A percentile compares a stretch with the other conserved stretches of the same genome.
Evolutionary conservation across 35 echinoderm and acorn worm genomes (phyloP).

Genomic region (Nesometra sesokonis): DNA sequence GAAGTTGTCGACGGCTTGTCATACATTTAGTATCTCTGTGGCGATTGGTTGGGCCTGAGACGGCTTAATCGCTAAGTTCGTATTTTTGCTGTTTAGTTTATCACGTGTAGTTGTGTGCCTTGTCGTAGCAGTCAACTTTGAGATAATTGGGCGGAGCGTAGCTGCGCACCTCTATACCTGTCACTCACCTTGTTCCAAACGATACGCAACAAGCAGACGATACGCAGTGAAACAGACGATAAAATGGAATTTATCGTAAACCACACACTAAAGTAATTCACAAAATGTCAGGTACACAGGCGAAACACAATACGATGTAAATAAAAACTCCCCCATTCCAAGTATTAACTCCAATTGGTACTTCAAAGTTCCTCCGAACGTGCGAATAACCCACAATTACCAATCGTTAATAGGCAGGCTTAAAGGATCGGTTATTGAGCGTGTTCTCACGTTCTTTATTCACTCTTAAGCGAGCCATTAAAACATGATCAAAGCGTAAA

Average conservation of each 20-base stretch:
- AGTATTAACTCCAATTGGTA: neutral
- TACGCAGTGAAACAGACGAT: neutral
- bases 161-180: neutral
- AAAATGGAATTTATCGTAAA: neutral
- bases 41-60: neutral
- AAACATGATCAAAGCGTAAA: too few species aligned
- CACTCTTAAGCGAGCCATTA: neutral
- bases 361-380: too few species aligned
- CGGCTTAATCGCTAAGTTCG: neutral
- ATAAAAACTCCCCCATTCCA: neutral
- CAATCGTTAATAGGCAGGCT: neutral
- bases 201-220: neutral
- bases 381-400: neutral
- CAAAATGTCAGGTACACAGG: neutral
- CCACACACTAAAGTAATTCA: neutral
- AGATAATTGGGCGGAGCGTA: neutral
- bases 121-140: neutral
- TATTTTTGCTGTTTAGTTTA: neutral
- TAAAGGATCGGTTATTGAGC: neutral
- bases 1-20: neutral
- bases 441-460: neutral
- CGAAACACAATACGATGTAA: neutral
- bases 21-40: neutral
- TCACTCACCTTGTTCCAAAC: neutral
- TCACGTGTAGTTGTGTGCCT: neutral